Conservation (phyloP, 2,113 vertebrate species). For the Chiloscyllium plagiosum region DNA sequence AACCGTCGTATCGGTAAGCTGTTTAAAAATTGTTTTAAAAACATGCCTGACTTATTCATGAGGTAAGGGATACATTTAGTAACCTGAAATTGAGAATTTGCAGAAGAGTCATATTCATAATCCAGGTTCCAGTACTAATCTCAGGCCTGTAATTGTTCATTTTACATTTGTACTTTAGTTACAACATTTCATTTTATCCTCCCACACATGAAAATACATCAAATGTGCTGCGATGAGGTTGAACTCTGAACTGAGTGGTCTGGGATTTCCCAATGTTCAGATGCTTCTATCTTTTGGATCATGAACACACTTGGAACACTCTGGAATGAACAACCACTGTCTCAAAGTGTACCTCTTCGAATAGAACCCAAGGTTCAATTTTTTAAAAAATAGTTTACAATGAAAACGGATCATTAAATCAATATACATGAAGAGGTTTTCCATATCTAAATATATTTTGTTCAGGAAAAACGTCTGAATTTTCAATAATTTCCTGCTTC, state of each 20-base stretch:
- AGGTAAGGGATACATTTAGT: neutral
- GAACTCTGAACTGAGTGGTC: neutral
- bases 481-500: neutral
- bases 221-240: neutral
- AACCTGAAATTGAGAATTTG: neutral
- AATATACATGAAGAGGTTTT: neutral
- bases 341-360: neutral
- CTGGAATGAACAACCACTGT: neutral
- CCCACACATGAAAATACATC: neutral
- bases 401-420: neutral
- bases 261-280: neutral
- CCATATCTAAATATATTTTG: neutral
- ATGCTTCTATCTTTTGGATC: neutral
- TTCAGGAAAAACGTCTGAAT: neutral
- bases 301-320: neutral
- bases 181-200: neutral
- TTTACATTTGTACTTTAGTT: neutral
- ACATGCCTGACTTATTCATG: neutral
- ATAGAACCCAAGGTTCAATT: neutral
- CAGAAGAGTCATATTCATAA: neutral
- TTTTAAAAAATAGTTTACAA: neutral
- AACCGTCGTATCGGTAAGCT: slow-evolving; percentile 55
- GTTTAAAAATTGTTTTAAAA: no score
- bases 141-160: neutral
- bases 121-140: neutral